phyloP scores from a whole-genome alignment of 2,888 invertebrate genomes.

The Pyrocoelia pectoralis region DNA sequence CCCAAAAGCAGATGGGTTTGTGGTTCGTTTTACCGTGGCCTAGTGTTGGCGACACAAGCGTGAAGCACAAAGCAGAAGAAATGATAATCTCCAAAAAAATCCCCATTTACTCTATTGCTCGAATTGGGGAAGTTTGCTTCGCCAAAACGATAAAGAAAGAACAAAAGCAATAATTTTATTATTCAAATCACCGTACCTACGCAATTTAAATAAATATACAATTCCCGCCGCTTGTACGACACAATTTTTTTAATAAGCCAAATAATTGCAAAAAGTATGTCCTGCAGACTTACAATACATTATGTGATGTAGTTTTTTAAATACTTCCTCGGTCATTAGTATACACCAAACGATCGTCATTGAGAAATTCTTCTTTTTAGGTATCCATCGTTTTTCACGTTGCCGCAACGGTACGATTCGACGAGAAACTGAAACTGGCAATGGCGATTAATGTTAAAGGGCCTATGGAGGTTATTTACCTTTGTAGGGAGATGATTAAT shows the following conservation, averaged over 20 bases:
- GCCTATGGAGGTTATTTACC: slow-evolving; percentile 69
- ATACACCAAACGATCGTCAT: too few species aligned
- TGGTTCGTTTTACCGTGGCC: too few species aligned
- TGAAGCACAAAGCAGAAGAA: too few species aligned
- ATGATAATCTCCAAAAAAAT: too few species aligned
- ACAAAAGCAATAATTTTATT: too few species aligned
- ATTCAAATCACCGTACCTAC: not conserved
- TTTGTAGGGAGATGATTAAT: slow-evolving; percentile 72
- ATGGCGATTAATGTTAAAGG: slow-evolving; percentile 78
- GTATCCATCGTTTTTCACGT: slow-evolving; percentile 65
- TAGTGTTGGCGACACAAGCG: too few species aligned
- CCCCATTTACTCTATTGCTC: too few species aligned
- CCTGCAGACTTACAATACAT: not conserved
- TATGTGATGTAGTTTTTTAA: slow-evolving; percentile 17
- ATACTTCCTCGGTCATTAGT: slow-evolving; percentile 1
- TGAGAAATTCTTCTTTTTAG: slow-evolving; percentile 43
- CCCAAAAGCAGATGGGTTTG: too few species aligned
- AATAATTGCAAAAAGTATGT: too few species aligned
- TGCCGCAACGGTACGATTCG: slow-evolving; percentile 71
- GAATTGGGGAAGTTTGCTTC: too few species aligned
- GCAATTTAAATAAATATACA: not conserved
- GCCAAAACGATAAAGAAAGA: too few species aligned
- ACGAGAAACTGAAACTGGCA: slow-evolving; percentile 77
- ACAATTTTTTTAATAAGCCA: too few species aligned
- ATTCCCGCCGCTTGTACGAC: not conserved